phyloP scores from a whole-genome alignment of 2,888 invertebrate species.

The Sisyra nigra region DNA sequence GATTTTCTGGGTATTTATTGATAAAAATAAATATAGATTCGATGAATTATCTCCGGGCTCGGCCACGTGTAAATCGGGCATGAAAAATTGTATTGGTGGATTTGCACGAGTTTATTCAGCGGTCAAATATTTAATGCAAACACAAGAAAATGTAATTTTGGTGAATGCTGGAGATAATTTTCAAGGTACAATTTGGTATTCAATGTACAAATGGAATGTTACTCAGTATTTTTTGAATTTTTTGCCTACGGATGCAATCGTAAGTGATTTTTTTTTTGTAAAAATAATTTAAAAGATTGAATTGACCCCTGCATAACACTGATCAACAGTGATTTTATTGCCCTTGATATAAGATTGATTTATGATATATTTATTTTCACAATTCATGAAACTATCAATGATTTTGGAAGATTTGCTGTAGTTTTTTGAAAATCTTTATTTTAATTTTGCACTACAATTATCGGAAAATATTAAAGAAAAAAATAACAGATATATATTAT shows the following conservation, averaged over 20 bases:
- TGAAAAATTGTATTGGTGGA: constrained; percentile 45
- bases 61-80: constrained; percentile 34
- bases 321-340: no score
- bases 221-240: constrained; percentile 61
- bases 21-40: constrained; percentile 24
- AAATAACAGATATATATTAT: no score
- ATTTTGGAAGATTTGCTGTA: no score
- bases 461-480: no score
- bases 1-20: background rate
- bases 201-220: constrained; percentile 53
- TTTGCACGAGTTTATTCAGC: constrained; percentile 46
- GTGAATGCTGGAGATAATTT: constrained; percentile 74
- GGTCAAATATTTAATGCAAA: constrained; percentile 28
- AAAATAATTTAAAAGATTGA: no score
- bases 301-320: no score
- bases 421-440: no score
- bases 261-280: no score
- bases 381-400: no score
- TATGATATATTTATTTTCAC: no score
- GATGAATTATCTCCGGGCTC: constrained; percentile 36
- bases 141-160: constrained; percentile 37
- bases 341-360: no score
- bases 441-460: no score
- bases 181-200: constrained; percentile 77
- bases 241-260: constrained; percentile 61